Percentiles rank a stretch among this genome's conserved stretches.
phyloP scores from a whole-genome alignment of 2,797 vertebrate genomes.

The Falco berigora region DNA sequence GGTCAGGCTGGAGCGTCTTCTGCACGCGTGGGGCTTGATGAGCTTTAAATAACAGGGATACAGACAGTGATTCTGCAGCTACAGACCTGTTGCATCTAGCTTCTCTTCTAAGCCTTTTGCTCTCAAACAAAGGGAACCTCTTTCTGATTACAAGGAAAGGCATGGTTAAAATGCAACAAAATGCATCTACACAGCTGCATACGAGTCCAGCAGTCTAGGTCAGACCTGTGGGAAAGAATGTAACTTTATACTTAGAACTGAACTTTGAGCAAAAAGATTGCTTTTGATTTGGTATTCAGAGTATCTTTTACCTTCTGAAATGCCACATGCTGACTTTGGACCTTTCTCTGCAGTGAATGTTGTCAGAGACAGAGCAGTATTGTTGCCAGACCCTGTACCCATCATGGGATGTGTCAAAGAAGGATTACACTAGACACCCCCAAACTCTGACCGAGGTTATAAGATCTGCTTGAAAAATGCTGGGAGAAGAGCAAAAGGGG shows the following conservation, averaged over 20 bases:
- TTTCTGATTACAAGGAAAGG: neutral
- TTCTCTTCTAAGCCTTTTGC: neutral
- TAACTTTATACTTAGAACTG: neutral
- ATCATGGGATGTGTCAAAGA: neutral
- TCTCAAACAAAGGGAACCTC: neutral
- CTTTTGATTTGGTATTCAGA: neutral
- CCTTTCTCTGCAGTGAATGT: neutral
- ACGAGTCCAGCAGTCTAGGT: neutral
- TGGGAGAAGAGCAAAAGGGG: neutral
- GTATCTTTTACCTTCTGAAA: neutral
- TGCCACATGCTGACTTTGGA: neutral
- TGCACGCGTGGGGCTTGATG: neutral
- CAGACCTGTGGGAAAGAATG: neutral
- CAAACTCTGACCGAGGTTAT: accelerated
- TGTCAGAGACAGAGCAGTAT: neutral
- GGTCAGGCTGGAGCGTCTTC: neutral
- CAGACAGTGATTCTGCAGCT: neutral
- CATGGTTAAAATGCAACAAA: neutral
- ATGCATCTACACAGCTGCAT: neutral
- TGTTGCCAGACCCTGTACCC: neutral
- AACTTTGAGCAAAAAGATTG: neutral
- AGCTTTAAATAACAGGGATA: neutral
- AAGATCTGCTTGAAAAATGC: neutral
- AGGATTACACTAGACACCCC: neutral
- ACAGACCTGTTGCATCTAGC: neutral